These are phyloP conservation scores for Cariama cristata DNA, from an alignment of 2,113 vertebrate genomes.

Conservation along the genomic window DNA sequence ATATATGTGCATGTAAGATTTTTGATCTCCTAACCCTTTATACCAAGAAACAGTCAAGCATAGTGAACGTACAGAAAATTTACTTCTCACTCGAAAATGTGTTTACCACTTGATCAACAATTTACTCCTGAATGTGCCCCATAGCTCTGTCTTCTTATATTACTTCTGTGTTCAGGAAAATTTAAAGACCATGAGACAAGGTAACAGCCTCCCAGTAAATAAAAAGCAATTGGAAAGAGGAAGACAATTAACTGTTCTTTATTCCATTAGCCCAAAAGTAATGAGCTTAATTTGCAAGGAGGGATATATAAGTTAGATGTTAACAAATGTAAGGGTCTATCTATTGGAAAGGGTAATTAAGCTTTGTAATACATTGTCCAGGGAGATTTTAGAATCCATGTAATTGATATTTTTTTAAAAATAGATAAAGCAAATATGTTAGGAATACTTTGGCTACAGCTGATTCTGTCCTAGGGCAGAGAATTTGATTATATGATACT, in stretches of 20 bases:
- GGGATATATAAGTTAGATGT: not conserved
- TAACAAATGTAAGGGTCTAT: not conserved
- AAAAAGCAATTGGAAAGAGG: not conserved
- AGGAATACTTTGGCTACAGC: not conserved
- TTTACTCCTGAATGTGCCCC: not conserved
- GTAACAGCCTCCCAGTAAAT: not conserved
- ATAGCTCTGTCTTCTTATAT: not conserved
- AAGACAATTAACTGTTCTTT: not conserved
- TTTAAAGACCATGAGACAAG: not conserved
- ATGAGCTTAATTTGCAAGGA: not conserved
- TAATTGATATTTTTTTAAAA: not conserved
- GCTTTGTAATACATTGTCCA: not conserved
- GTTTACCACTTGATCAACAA: not conserved
- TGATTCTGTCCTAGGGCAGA: not conserved
- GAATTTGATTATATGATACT: not conserved
- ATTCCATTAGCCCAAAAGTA: not conserved
- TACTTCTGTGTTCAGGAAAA: not conserved
- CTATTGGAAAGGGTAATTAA: not conserved
- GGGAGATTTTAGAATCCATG: not conserved
- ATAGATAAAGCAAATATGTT: not conserved
- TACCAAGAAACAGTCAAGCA: not conserved
- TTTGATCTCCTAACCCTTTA: not conserved
- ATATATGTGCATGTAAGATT: not conserved
- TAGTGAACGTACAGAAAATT: not conserved
- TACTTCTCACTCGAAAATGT: not conserved